Evolutionary conservation across 1,140 invertebrate species (phyloP).

Genomic region (Pachyrhynchus sulphureomaculatus): DNA sequence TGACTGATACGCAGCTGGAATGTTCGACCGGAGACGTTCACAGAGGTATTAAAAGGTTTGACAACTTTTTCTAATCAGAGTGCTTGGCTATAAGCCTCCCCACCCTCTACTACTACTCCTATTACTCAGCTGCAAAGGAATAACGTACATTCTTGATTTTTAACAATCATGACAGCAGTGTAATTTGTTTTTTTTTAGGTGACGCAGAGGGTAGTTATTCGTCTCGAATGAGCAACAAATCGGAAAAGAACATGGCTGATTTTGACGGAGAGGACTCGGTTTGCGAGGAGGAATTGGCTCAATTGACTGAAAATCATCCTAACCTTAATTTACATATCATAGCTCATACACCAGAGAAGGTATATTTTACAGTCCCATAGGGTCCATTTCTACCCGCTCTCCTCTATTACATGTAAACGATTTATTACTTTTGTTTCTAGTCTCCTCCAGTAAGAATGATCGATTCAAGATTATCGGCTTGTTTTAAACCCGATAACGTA

Average conservation of each 20-base stretch:
- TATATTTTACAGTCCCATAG: too few relatives aligned
- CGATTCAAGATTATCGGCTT: conserved; percentile 50
- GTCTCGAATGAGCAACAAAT: conserved; percentile 87
- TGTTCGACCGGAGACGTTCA: too few relatives aligned
- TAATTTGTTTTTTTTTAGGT: too few relatives aligned
- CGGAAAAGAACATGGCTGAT: conserved; percentile 93
- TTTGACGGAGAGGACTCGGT: conserved; percentile 91
- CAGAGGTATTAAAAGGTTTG: too few relatives aligned
- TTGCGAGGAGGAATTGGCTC: conserved; percentile 82
- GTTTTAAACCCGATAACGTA: conserved; percentile 75
- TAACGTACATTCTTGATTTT: too few relatives aligned
- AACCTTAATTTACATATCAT: conserved; percentile 49
- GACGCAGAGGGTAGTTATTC: conserved; percentile 71
- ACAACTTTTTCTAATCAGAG: too few relatives aligned
- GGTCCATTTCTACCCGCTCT: neutral
- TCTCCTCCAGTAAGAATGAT: conserved; percentile 41
- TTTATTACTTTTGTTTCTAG: conserved; percentile 13
- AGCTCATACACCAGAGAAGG: conserved; percentile 52
- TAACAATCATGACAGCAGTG: too few relatives aligned
- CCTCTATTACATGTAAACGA: neutral
- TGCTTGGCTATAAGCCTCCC: too few relatives aligned
- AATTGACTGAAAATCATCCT: conserved; percentile 64
- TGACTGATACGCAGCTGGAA: too few relatives aligned
- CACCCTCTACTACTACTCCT: too few relatives aligned
- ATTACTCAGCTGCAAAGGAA: too few relatives aligned